Evolutionary conservation across 2,888 invertebrate species (phyloP), one percentile per base, ranked within the genome.

Genomic region (Lomographa bimaculata): DNA sequence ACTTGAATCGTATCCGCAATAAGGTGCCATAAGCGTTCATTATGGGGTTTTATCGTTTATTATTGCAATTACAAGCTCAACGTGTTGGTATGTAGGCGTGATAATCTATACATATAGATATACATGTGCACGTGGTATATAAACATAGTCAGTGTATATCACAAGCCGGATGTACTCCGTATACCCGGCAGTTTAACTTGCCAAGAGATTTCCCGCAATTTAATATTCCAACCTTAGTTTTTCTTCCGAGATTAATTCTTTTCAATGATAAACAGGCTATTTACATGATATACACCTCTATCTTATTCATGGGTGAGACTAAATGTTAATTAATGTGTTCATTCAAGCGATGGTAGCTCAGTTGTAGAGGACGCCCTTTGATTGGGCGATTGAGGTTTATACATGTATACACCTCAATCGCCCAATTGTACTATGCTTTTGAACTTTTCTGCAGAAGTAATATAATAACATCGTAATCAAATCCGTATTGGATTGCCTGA

Each of bases 121-220:
- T n/a, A n/a, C n/a, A n/a, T n/a, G n/a, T n/a, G n/a, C n/a, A n/a
- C n/a, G 23, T 7, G 14, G 23, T 30, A 24, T 28, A 35, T 29
- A 38, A 26, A 44, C 25, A 28, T 23, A 18, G 5, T 16, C 14
- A 20, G 29, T 9, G 14, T 34, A 48, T 38, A 46, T 25, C 24
- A 10, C 9, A 21, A 50, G 46, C 57, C 55, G 64, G 64, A 71
- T 65, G 51, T 63, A 26, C 41, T 45, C 44, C 39, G 27, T 40
- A 29, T 26, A 48, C 49, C 46, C 53, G 57, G 57, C 40, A 54
- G 54, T 54, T 23, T 37, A 12, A 21, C 41, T 50, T 68, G 71
- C 66, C 63, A 66, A 65, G 52, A 54, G 54, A 67, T 70, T 57
- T 55, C 54, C 64, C 55, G 47, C 51, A 46, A 61, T 67, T 44